Conservation (phyloP, 2,797 vertebrate genomes). For the Salmo trutta region DNA sequence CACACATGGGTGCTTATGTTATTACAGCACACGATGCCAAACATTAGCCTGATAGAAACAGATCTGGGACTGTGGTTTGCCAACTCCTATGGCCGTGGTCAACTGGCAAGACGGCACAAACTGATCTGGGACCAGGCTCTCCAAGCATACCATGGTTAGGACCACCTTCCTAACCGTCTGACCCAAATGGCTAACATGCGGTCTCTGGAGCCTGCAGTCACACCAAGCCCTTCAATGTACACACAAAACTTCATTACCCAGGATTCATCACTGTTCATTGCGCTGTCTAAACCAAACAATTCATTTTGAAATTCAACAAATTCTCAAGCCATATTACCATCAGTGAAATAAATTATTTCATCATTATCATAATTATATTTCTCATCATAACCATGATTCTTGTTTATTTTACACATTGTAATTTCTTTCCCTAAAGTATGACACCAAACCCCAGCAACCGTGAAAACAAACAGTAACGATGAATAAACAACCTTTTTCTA, state of each 20-base stretch:
- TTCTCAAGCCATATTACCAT: conserved; percentile 61
- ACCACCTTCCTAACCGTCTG: neutral
- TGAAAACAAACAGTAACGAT: conserved; percentile 71
- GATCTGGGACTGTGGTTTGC: neutral
- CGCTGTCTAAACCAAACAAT: conserved; percentile 75
- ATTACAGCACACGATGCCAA: conserved; percentile 17
- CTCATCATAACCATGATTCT: conserved; percentile 62
- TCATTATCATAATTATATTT: conserved; percentile 47
- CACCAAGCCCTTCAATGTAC: conserved; percentile 69
- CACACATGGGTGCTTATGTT: neutral
- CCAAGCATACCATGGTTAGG: conserved; percentile 29
- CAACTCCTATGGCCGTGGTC: neutral
- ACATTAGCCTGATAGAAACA: neutral
- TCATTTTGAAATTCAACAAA: conserved; percentile 54
- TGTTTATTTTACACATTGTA: conserved; percentile 66
- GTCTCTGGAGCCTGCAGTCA: conserved; percentile 71
- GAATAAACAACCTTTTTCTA: conserved; percentile 69
- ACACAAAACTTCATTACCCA: conserved; percentile 73
- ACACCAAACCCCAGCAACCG: conserved; percentile 73
- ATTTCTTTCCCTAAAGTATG: conserved; percentile 67
- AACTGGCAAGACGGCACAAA: neutral
- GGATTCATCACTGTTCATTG: conserved; percentile 63
- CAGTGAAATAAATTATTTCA: conserved; percentile 47
- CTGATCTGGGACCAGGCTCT: neutral
- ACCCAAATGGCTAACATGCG: conserved; percentile 29